phyloP scores from a whole-genome alignment of 2,888 invertebrate species.

The Micoletzkya japonica region DNA sequence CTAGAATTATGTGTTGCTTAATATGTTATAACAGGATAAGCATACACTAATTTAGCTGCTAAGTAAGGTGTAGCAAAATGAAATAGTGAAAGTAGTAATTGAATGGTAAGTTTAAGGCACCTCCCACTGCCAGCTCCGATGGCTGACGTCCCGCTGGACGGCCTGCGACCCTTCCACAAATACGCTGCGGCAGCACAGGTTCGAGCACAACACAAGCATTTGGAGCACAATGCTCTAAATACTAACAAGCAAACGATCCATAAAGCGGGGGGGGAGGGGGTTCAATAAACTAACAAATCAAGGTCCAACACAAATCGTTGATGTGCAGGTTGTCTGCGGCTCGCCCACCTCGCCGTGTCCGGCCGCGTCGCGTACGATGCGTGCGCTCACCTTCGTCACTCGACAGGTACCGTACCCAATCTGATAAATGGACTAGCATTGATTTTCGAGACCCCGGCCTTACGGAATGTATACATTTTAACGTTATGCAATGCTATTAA shows the following conservation, averaged over 20 bases:
- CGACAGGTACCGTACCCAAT: conserved; percentile 34
- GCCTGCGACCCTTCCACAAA: conserved; percentile 57
- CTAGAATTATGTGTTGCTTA: neutral
- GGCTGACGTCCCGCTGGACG: conserved; percentile 48
- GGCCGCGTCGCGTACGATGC: conserved; percentile 46
- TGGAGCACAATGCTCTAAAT: neutral
- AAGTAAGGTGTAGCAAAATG: too few species aligned
- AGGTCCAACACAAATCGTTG: too few species aligned
- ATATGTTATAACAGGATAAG: neutral
- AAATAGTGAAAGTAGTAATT: too few species aligned
- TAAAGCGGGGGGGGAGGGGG: too few species aligned
- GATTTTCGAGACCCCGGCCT: too few species aligned
- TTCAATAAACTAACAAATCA: neutral
- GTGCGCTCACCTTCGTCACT: conserved; percentile 50
- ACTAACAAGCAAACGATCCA: neutral
- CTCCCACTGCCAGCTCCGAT: conserved; percentile 31
- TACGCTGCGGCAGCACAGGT: conserved; percentile 57
- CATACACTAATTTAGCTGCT: neutral
- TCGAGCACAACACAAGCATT: neutral
- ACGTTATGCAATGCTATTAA: too few species aligned
- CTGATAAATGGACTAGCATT: too few species aligned
- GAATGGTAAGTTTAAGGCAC: conserved; percentile 8
- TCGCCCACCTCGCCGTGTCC: conserved; percentile 38
- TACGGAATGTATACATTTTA: too few species aligned
- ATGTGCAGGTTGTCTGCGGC: conserved; percentile 32